A percentile compares a stretch with the other conserved stretches of the same genome.
Evolutionary conservation across 2,888 invertebrate genomes (phyloP).

Genomic region (Phorcus lineatus): DNA sequence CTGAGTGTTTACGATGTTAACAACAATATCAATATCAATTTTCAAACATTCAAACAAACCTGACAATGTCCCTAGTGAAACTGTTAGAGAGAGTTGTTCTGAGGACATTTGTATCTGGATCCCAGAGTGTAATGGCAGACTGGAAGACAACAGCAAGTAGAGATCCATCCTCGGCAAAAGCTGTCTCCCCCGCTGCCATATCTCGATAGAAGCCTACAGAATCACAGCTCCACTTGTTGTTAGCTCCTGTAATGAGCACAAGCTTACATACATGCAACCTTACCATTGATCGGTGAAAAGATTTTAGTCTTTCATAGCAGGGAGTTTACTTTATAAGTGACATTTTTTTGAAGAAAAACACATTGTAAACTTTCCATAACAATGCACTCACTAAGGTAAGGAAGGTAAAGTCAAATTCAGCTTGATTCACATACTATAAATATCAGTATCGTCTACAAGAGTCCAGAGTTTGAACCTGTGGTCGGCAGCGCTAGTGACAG

Average conservation of each 20-base stretch:
- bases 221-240: constrained; percentile 82
- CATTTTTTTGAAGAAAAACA: no score
- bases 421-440: constrained; percentile 73
- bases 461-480: constrained; percentile 85
- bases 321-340: no score
- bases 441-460: constrained; percentile 78
- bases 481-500: constrained; percentile 83
- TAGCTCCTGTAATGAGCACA: constrained; percentile 75
- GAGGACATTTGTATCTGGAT: constrained; percentile 76
- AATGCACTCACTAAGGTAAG: no score
- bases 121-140: constrained; percentile 83
- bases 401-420: no score
- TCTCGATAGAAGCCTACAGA: constrained; percentile 81
- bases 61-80: constrained; percentile 32
- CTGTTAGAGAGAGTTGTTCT: constrained; percentile 46
- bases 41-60: constrained; percentile 29
- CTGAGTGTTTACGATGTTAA: no score
- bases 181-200: constrained; percentile 79
- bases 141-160: constrained; percentile 84
- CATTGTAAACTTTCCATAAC: no score
- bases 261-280: no score
- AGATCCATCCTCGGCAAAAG: constrained; percentile 87
- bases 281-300: no score
- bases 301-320: not conserved
- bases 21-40: no score